These are phyloP conservation scores for Allobates femoralis DNA, from an alignment of 2,797 vertebrate genomes.

Conservation along the genomic window DNA sequence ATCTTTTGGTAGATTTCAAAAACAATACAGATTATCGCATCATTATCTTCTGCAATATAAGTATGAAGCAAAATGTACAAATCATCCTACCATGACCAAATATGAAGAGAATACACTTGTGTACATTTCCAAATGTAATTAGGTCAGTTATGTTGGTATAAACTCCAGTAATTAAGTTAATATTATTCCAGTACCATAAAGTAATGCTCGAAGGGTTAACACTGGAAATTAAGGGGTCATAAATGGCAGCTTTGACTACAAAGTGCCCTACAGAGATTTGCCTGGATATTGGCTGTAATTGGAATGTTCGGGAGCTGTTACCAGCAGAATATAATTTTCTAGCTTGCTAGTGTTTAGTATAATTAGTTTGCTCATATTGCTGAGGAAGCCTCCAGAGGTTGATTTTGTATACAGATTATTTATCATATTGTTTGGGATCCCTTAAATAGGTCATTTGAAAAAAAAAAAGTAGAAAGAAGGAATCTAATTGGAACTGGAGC, in stretches of 20 bases:
- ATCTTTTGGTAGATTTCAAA: no score
- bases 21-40: neutral
- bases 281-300: slow-evolving; percentile 31
- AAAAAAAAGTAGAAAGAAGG: neutral
- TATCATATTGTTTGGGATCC: slow-evolving; percentile 30
- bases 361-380: slow-evolving; percentile 50
- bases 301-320: slow-evolving; percentile 43
- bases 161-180: neutral
- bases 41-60: neutral
- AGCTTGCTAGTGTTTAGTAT: slow-evolving; percentile 14
- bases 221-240: neutral
- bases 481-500: neutral
- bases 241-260: slow-evolving; percentile 17
- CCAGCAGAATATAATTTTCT: slow-evolving; percentile 33
- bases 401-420: slow-evolving; percentile 47
- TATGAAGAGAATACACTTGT: neutral
- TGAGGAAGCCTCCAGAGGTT: slow-evolving; percentile 16
- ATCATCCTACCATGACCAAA: neutral
- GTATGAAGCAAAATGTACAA: neutral
- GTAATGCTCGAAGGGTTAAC: neutral
- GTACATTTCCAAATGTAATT: neutral
- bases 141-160: neutral
- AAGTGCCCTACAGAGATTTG: slow-evolving; percentile 5
- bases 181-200: neutral
- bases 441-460: neutral